Percentiles rank a stretch among this genome's conserved stretches.
Conservation (phyloP, 1,140 invertebrate species). For the Zaprionus vittiger region DNA sequence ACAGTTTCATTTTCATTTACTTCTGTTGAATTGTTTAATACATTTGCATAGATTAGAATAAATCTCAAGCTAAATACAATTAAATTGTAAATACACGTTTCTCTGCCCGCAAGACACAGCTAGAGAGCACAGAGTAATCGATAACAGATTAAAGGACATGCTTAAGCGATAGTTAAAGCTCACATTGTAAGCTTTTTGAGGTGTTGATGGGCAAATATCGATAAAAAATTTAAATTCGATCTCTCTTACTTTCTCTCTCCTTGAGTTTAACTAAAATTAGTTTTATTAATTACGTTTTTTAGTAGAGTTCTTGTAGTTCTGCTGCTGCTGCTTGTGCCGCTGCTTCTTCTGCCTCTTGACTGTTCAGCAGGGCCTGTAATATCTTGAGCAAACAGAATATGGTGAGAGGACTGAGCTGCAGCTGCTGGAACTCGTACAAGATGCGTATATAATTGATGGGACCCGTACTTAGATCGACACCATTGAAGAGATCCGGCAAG, state of each 20-base stretch:
- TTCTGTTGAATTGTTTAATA: background rate
- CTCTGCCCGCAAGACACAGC: too few relatives aligned
- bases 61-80: background rate
- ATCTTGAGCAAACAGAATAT: conserved; percentile 78
- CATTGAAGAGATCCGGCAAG: conserved; percentile 84
- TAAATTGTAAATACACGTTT: background rate
- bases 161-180: too few relatives aligned
- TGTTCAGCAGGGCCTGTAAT: conserved; percentile 67
- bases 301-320: conserved; percentile 9
- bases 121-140: background rate
- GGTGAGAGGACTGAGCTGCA: conserved; percentile 76
- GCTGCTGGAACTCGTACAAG: conserved; percentile 74
- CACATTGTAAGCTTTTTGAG: too few relatives aligned
- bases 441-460: conserved; percentile 78
- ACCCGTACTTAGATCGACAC: conserved; percentile 62
- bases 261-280: background rate
- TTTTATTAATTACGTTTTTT: background rate
- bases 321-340: background rate
- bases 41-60: background rate
- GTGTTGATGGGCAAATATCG: background rate
- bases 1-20: background rate
- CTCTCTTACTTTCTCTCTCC: background rate
- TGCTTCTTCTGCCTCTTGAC: background rate
- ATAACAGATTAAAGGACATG: background rate
- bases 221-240: background rate